These are phyloP conservation scores for Folsomia manolachei DNA, from an alignment of 2,888 invertebrate genomes.

Conservation along the genomic window DNA sequence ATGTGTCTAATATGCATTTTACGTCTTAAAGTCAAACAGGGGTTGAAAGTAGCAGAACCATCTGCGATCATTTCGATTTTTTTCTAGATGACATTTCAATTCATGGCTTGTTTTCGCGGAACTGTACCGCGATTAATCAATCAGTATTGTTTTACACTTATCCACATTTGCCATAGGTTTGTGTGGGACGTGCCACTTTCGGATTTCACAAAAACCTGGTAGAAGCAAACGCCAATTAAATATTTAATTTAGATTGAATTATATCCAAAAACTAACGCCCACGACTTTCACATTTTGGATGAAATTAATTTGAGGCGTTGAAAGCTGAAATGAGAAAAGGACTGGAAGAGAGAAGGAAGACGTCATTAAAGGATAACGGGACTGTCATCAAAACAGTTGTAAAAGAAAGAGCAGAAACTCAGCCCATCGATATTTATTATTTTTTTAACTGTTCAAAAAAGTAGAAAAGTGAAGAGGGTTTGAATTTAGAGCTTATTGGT, in stretches of 20 bases:
- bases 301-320: neutral
- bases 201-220: too few species aligned
- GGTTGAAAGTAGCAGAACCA: neutral
- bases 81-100: neutral
- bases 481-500: slow-evolving; percentile 8
- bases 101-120: too few species aligned
- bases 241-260: too few species aligned
- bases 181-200: too few species aligned
- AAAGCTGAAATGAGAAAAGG: neutral
- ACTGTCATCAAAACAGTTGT: neutral
- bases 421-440: neutral
- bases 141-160: neutral
- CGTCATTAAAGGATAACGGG: slow-evolving; percentile 7
- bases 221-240: too few species aligned
- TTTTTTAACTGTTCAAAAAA: neutral
- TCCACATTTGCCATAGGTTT: too few species aligned
- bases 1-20: neutral
- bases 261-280: too few species aligned
- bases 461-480: neutral
- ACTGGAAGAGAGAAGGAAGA: neutral
- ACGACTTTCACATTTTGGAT: neutral
- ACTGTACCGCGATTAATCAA: neutral
- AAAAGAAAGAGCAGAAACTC: neutral
- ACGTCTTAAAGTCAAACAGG: neutral
- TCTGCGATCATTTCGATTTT: neutral